Conservation (phyloP, 2,113 vertebrate species). For the Eulemur rufifrons region DNA sequence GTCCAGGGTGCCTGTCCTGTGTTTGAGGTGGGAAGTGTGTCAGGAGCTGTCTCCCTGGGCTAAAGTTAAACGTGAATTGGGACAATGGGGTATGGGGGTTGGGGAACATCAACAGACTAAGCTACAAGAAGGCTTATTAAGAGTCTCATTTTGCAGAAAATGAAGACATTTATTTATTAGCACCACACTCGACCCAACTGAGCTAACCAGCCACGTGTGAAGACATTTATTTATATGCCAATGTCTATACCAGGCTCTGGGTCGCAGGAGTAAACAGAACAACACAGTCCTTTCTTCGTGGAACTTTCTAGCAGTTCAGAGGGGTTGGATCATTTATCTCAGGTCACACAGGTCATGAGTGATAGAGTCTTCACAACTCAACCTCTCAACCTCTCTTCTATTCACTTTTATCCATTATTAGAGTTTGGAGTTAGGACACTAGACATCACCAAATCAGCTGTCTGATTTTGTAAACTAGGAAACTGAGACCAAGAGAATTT, state of each 20-base stretch:
- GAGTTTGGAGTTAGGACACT: not conserved
- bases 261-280: not conserved
- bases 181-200: too few relatives aligned
- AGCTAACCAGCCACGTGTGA: too few relatives aligned
- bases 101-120: not conserved
- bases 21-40: not conserved
- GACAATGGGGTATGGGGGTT: too few relatives aligned
- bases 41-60: not conserved
- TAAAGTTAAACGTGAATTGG: not conserved
- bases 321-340: not conserved
- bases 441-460: not conserved
- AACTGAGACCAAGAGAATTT: not conserved
- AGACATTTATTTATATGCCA: not conserved
- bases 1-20: not conserved
- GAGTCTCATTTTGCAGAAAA: not conserved
- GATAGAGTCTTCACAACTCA: not conserved
- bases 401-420: not conserved
- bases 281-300: not conserved
- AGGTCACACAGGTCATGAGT: not conserved
- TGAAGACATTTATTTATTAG: not conserved
- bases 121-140: not conserved
- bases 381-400: not conserved
- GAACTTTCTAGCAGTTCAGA: not conserved
- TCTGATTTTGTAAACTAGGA: not conserved
- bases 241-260: not conserved